phyloP scores from a whole-genome alignment of 2,797 vertebrate species.

The Semotilus atromaculatus region DNA sequence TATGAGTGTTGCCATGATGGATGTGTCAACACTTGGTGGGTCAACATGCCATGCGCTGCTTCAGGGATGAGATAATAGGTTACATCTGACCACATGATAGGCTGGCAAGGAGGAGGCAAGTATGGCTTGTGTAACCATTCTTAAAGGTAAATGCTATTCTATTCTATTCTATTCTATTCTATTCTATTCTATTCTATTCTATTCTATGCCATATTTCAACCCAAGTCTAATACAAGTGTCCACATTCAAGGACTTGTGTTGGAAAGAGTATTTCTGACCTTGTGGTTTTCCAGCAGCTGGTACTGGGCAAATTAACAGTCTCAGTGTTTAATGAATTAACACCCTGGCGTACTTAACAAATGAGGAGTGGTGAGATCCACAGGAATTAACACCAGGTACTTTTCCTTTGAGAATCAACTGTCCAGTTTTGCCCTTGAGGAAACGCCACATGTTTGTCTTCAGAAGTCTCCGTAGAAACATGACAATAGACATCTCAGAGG shows the following conservation, averaged over 20 bases:
- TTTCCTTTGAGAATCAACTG: conserved; percentile 42
- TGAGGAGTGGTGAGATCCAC: conserved; percentile 18
- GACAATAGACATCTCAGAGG: conserved; percentile 41
- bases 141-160: not conserved
- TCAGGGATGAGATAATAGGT: conserved; percentile 4
- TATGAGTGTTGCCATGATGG: conserved; percentile 26
- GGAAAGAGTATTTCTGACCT: conserved; percentile 43
- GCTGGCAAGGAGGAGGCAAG: not conserved
- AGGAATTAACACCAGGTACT: conserved; percentile 37
- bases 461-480: conserved; percentile 1
- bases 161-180: not conserved
- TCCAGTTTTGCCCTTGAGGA: conserved; percentile 47
- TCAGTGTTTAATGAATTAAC: conserved; percentile 70
- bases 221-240: conserved; percentile 4
- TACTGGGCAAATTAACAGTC: conserved; percentile 64
- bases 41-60: conserved; percentile 14
- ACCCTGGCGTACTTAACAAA: conserved; percentile 64
- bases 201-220: not conserved
- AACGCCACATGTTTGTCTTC: conserved; percentile 14
- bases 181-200: not conserved
- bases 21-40: conserved; percentile 22
- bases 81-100: conserved; percentile 3
- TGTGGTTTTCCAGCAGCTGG: conserved; percentile 63
- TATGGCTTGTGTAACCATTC: not conserved
- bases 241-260: not conserved